Percentiles rank a stretch among this genome's conserved stretches.
Evolutionary conservation across 2,113 vertebrate genomes (phyloP).

Genomic region (Cephalopholis sonnerati): DNA sequence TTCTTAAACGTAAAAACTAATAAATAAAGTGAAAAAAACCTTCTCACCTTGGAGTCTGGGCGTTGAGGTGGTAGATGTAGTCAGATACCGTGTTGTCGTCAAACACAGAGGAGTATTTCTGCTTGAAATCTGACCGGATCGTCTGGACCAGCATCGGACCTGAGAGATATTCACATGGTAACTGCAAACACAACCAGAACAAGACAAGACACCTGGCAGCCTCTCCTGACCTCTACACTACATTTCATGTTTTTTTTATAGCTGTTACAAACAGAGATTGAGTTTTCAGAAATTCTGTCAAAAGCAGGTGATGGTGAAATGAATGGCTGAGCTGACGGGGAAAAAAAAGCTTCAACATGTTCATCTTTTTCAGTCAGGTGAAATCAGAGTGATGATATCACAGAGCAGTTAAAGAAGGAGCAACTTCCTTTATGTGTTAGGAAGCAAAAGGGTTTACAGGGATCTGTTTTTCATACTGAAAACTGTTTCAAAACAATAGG

Average conservation of each 20-base stretch:
- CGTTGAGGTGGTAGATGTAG: slow-evolving; percentile 97
- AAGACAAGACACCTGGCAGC: not conserved
- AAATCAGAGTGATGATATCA: not conserved
- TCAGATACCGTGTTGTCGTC: slow-evolving; percentile 94
- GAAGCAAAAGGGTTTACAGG: not conserved
- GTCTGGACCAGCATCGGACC: slow-evolving; percentile 92
- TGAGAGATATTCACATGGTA: slow-evolving; percentile 56
- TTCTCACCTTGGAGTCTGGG: slow-evolving; percentile 92
- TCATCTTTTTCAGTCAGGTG: not conserved
- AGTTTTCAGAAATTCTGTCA: not conserved
- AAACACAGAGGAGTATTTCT: slow-evolving; percentile 93
- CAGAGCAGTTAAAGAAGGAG: not conserved
- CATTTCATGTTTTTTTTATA: not conserved
- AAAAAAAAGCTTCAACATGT: too few species aligned
- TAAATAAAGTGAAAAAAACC: too few species aligned
- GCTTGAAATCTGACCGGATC: slow-evolving; percentile 94
- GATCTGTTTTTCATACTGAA: not conserved
- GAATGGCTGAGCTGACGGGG: not conserved
- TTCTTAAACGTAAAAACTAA: too few species aligned
- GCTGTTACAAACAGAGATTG: not conserved
- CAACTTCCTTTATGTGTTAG: not conserved
- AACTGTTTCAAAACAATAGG: not conserved
- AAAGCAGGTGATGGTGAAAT: not conserved
- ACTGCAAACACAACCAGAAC: not conserved
- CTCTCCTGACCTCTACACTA: not conserved